Evolutionary conservation across 2,888 invertebrate species (phyloP), one percentile per base, ranked within the genome.

Genomic region (Xestia c-nigrum): DNA sequence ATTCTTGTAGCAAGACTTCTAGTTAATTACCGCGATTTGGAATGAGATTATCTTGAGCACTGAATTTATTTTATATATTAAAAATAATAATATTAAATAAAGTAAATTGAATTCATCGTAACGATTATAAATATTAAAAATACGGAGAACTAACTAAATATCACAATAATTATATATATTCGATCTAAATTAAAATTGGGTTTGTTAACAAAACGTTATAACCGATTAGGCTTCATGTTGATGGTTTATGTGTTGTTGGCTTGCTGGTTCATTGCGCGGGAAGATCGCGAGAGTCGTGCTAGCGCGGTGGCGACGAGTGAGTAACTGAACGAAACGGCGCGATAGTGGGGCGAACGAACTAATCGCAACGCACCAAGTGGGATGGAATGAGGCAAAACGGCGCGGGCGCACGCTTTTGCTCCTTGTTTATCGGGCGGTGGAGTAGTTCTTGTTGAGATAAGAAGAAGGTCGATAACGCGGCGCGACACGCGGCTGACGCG

Each of bases 21-120:
- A 89, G 91, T 89, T 91, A 92, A 89, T 92, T 92, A 94, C 92
- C 94, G 94, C 94, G 93, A 92, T 94, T 95, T 96, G 96, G 96
- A 96, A 96, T 96, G 96, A 96, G 96, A 96, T 96, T 96, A 94
- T 94, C 92, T 96, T 96, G 96, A 96, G 96, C 96, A 96, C 96
- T 94, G 94, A 93, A 92, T 94, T 88, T 86, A 87, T 80, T 87
- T 84, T 93, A 92, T 89, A 92, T 88, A 90, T 91, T 92, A 92
- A 90, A 92, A 91, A 93, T 92, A 91, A 90, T 91, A 91, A 93
- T 90, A 93, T 92, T 95, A 95, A 89, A 93, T 91, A 93, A 93
- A 91, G 94, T 94, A 94, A 94, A 94, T 94, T 89, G 92, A 94
- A 95, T 93, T 94, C 96, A 96, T 96, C 92, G 90, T 95, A 92